Percentiles rank a stretch among this genome's conserved stretches.
Evolutionary conservation across 2,797 vertebrate genomes (phyloP).

Genomic region (Tadarida brasiliensis): DNA sequence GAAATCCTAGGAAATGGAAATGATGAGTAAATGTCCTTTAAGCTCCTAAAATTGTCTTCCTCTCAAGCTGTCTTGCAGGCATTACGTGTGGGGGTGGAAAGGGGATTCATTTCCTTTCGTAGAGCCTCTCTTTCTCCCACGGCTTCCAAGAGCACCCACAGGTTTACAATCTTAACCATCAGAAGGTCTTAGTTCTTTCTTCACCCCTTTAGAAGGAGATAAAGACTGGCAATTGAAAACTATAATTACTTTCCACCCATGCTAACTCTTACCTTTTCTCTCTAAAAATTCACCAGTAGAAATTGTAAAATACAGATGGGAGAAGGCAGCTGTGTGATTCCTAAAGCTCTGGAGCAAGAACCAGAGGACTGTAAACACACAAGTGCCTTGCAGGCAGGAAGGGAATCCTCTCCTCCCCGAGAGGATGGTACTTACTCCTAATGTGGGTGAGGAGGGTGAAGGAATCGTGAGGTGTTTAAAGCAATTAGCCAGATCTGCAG

Average conservation of each 20-base stretch:
- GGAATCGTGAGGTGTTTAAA: conserved; percentile 31
- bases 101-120: not conserved
- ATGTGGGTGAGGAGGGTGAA: not conserved
- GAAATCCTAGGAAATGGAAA: conserved; percentile 75
- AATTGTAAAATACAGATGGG: not conserved
- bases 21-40: conserved; percentile 61
- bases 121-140: not conserved
- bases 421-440: conserved; percentile 12
- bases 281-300: not conserved
- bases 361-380: not conserved
- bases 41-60: conserved; percentile 61
- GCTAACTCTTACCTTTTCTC: conserved; percentile 14
- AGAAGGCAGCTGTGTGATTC: not conserved
- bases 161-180: not conserved
- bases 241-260: conserved; percentile 56
- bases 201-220: not conserved
- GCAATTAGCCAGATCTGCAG: conserved; percentile 28
- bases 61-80: not conserved
- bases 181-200: conserved; percentile 18
- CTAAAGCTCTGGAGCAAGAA: not conserved
- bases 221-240: conserved; percentile 48
- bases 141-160: not conserved
- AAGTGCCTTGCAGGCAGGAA: not conserved
- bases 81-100: not conserved
- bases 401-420: not conserved